Base-by-base conservation (phyloP, 2,888 invertebrate genomes). In the Aleiodes alternator region DNA sequence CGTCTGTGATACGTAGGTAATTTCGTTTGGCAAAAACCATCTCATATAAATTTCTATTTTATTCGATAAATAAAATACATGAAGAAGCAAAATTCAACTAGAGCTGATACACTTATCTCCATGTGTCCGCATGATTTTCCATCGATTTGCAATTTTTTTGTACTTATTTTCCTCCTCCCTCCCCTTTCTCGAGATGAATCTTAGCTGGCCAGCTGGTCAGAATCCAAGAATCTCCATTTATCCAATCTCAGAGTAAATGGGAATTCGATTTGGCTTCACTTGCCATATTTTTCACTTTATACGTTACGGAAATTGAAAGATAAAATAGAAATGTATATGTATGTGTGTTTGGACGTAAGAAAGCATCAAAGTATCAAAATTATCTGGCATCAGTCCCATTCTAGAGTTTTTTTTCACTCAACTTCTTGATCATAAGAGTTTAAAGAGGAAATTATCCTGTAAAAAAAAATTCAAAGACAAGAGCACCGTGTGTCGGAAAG, bases 1-100 rank as follows among this genome's bases (percentile, higher is more conserved):
- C 38, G 61, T 57, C 61, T 64, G 61, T 53, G 59, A 55, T 57
- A 68, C 66, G 66, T 73, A 34, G 56, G 53, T 23, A 61, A 48
- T 56, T 55, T 72, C 34, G 53, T 56, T 56, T 53, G 53, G 29
- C 66, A 53, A 61, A 61, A 43, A 66, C 14, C 29, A 12, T 66
- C 31, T 23, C 2, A 7, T 23, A 34, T 43, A 11, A 43, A 43
- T 43, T 43, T 43, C 43, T 11, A 38, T 23, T 14, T 38, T 4
- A 7, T 48, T 14, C 64, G 14, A 64, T 64, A 38, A 59, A 38
- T 59, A 59, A 59, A 59, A 59, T 59, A 59, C 31, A 59, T n/a
- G 7, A 38, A 3, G 38, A 3, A 34, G 9, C n/a, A 7, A 59
- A 23, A 29, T 57, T n/a, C n/a, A 23, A 56, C n/a, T n/a, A 23